Conservation (phyloP, 2,888 invertebrate genomes). For the Ectemnius lituratus region DNA sequence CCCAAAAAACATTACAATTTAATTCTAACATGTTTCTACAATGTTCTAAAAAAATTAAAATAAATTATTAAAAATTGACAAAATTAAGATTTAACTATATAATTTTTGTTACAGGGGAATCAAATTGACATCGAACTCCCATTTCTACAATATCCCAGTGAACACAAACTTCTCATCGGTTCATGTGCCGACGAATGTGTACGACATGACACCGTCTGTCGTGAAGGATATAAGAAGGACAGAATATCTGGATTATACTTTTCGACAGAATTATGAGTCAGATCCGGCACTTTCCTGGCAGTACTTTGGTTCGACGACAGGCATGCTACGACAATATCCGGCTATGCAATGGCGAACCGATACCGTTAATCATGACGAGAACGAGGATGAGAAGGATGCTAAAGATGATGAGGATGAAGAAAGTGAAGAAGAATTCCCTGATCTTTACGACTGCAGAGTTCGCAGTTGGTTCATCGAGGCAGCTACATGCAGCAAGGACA, state of each 20-base stretch:
- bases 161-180: slow-evolving; percentile 91
- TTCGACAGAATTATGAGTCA: slow-evolving; percentile 88
- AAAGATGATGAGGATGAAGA: slow-evolving; percentile 78
- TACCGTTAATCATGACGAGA: slow-evolving; percentile 2
- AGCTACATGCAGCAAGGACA: slow-evolving; percentile 98
- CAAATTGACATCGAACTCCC: slow-evolving; percentile 85
- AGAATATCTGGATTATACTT: slow-evolving; percentile 89
- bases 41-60: no score
- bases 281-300: slow-evolving; percentile 97
- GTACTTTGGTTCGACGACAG: slow-evolving; percentile 96
- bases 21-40: no score
- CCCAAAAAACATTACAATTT: no score
- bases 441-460: slow-evolving; percentile 95
- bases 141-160: slow-evolving; percentile 91
- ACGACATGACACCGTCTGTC: slow-evolving; percentile 84
- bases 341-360: slow-evolving; percentile 75
- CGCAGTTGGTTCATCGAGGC: slow-evolving; percentile 98
- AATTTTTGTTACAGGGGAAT: slow-evolving; percentile 76
- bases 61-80: no score
- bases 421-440: slow-evolving; percentile 77
- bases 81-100: no score
- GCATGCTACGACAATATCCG: slow-evolving; percentile 95
- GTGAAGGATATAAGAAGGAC: slow-evolving; percentile 94
- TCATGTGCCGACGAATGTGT: slow-evolving; percentile 96
- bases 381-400: slow-evolving; percentile 65